These are phyloP conservation scores for Euphonia xanthogaster DNA, from an alignment of 2,797 vertebrate species.

Conservation along the genomic window DNA sequence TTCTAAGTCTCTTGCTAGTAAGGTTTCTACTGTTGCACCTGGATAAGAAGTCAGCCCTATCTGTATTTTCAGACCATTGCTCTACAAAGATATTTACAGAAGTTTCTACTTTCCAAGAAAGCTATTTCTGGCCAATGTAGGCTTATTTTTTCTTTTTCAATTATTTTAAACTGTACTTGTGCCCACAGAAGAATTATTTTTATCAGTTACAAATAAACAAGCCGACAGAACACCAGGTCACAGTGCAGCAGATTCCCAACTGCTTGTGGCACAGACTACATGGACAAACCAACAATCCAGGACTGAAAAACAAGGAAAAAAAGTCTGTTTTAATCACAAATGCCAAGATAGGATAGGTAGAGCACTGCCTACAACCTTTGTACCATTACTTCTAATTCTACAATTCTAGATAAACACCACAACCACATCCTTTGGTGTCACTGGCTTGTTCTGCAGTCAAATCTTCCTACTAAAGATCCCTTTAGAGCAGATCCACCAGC, in stretches of 20 bases:
- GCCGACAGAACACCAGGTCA: constrained; percentile 3
- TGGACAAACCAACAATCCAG: background rate
- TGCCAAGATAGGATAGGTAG: background rate
- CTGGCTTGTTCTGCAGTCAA: background rate
- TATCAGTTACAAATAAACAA: constrained; percentile 33
- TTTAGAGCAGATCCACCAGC: background rate
- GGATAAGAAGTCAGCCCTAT: background rate
- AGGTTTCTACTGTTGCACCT: background rate
- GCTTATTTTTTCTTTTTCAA: background rate
- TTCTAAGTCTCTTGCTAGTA: background rate
- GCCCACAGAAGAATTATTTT: background rate
- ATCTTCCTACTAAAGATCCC: background rate
- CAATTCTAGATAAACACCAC: background rate
- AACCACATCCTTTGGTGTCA: background rate
- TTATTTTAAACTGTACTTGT: background rate
- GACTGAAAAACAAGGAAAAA: background rate
- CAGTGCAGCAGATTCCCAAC: constrained; percentile 25
- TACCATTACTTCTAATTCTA: background rate
- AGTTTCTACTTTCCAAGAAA: background rate
- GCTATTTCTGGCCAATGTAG: background rate
- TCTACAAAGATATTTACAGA: background rate
- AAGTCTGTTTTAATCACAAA: background rate
- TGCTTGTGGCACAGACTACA: background rate
- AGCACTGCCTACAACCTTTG: background rate
- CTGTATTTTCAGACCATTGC: background rate